Conservation (phyloP, 2,888 invertebrate species). For the Rhingia campestris region DNA sequence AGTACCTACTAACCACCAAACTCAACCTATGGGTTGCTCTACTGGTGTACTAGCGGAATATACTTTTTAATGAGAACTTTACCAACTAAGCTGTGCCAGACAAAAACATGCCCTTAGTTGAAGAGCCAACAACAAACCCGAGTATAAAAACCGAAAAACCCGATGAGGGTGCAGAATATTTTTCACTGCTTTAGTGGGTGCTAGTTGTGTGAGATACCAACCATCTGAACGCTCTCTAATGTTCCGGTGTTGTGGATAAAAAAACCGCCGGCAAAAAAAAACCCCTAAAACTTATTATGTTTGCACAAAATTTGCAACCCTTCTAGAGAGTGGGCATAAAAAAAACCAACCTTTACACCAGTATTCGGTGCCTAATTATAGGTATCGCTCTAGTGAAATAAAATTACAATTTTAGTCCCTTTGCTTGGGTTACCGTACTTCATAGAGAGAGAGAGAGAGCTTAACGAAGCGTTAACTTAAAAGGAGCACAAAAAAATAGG, state of each 20-base stretch:
- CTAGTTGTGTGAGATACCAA: slow-evolving; percentile 50
- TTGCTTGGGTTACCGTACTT: slow-evolving; percentile 25
- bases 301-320: slow-evolving; percentile 57
- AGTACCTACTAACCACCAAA: neutral
- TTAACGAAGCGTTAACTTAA: slow-evolving; percentile 68
- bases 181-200: slow-evolving; percentile 63
- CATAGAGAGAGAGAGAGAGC: slow-evolving; percentile 28
- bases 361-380: slow-evolving; percentile 62
- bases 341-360: slow-evolving; percentile 19
- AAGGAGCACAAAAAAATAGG: slow-evolving; percentile 3
- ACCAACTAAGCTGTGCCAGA: slow-evolving; percentile 53
- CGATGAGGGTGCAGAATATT: slow-evolving; percentile 62
- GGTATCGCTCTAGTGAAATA: slow-evolving; percentile 52
- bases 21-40: slow-evolving; percentile 2
- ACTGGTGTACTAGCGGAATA: slow-evolving; percentile 33
- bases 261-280: slow-evolving; percentile 8
- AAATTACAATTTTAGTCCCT: slow-evolving; percentile 64
- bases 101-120: slow-evolving; percentile 34
- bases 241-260: slow-evolving; percentile 55
- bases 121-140: neutral
- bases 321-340: neutral
- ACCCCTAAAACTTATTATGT: slow-evolving; percentile 44
- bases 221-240: slow-evolving; percentile 52
- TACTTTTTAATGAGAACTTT: slow-evolving; percentile 68
- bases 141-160: slow-evolving; percentile 25